Evolutionary conservation across 2,888 invertebrate species (phyloP).

Genomic region (Orthosia cruda): DNA sequence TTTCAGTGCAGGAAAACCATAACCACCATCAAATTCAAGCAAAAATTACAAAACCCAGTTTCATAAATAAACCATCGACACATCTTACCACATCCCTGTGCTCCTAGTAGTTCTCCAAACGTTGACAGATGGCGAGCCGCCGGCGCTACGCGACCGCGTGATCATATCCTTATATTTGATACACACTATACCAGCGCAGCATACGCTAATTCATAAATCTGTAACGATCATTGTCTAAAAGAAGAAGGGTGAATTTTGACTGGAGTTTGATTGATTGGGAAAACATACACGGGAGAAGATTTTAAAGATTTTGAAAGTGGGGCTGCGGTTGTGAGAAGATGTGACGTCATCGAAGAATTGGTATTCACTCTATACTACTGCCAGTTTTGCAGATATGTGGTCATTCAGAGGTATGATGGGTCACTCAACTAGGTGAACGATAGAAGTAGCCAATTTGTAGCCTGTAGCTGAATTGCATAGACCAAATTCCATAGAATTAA

Average conservation of each 20-base stretch:
- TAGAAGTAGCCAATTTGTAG: neutral
- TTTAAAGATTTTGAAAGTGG: neutral
- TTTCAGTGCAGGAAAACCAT: neutral
- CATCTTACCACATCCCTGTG: constrained; percentile 45
- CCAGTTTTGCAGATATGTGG: neutral
- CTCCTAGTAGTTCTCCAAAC: constrained; percentile 69
- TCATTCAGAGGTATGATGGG: neutral
- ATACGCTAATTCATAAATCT: constrained; percentile 64
- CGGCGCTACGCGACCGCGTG: constrained; percentile 66
- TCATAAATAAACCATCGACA: constrained; percentile 44
- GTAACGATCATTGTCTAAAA: constrained; percentile 49
- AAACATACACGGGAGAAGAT: constrained; percentile 19
- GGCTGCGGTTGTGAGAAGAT: neutral
- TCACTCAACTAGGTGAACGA: neutral
- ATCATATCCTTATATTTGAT: constrained; percentile 75
- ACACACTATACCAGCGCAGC: constrained; percentile 53
- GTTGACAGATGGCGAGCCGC: constrained; percentile 83
- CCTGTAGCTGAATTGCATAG: neutral
- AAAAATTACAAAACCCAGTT: neutral
- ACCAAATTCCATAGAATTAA: no score
- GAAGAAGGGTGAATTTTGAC: constrained; percentile 45
- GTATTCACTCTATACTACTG: neutral
- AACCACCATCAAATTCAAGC: neutral
- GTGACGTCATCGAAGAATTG: neutral
- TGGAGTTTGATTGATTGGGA: constrained; percentile 44